Conservation (phyloP, 2,888 invertebrate genomes). For the Meiosimyza decipiens region DNA sequence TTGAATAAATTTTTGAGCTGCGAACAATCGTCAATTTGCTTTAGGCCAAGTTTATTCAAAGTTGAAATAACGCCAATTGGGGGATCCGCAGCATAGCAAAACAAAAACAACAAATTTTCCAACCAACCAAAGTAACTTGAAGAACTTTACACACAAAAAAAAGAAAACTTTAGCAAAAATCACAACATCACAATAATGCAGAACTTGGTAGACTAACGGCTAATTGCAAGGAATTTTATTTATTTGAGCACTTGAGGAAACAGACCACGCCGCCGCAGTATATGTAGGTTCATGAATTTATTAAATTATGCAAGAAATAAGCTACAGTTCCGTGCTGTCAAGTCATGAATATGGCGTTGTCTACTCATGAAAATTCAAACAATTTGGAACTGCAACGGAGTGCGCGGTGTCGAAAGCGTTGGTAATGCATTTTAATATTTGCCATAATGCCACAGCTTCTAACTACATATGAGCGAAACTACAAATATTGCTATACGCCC, state of each 20-base stretch:
- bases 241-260: slow-evolving; percentile 26
- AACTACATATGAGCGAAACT: not conserved
- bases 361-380: not conserved
- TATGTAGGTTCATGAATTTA: too few species aligned
- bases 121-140: not conserved
- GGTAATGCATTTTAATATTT: slow-evolving; percentile 28
- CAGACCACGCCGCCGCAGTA: too few species aligned
- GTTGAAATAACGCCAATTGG: slow-evolving; percentile 13
- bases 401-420: slow-evolving; percentile 35
- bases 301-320: too few species aligned
- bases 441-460: not conserved
- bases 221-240: slow-evolving; percentile 42
- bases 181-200: slow-evolving; percentile 23
- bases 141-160: not conserved
- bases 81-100: slow-evolving; percentile 10
- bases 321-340: too few species aligned
- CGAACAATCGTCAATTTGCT: slow-evolving; percentile 23
- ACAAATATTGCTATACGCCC: too few species aligned
- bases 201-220: slow-evolving; percentile 41
- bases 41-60: slow-evolving; percentile 23
- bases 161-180: slow-evolving; percentile 3
- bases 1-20: slow-evolving; percentile 9
- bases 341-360: too few species aligned
- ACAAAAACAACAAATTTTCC: not conserved
- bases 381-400: not conserved